Base-by-base conservation (phyloP, 2,888 invertebrate species). In the Brachypalpus laphriformis region DNA sequence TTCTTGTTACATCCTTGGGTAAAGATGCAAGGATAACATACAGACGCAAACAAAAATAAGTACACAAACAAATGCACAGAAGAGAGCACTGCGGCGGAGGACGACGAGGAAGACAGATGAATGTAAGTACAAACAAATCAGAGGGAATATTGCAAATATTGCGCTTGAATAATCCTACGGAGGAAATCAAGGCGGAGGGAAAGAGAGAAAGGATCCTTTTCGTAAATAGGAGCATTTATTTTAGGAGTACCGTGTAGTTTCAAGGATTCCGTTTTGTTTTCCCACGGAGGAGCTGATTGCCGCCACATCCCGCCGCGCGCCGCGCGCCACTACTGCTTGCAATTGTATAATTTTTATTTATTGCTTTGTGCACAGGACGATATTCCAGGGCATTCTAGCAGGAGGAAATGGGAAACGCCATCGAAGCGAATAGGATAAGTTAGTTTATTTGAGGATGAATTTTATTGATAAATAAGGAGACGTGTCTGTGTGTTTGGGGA, bases 291-390 rank as follows among this genome's bases (percentile, higher is more conserved):
- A 61, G 66, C 66, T 78, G 83, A 83, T 78, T 83, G 74, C 74
- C 42, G 74, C 49, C 66, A 22, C 61, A n/a, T n/a, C n/a, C n/a
- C n/a, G n/a, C n/a, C n/a, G n/a, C n/a, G n/a, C n/a, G n/a, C n/a
- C n/a, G n/a, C n/a, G n/a, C n/a, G n/a, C n/a, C 37, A 6, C 65
- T n/a, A 37, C 54, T 14, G 47, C 49, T 78, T 76, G 66, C 59
- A 85, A 56, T 76, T 66, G 70, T 81, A 75, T 85, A 81, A 76
- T 81, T 85, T 85, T 76, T 85, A 81, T 85, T 81, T 85, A 85
- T 85, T 71, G 75, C 75, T 72, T 37, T 63, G 83, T 66, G 74
- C 83, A 72, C 65, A 66, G 40, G 63, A 57, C 70, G 63, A 76
- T n/a, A n/a, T 71, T 57, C 40, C 75, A 56, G 75, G 5, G 56